Evolutionary conservation across 2,888 invertebrate genomes (phyloP).

Genomic region (Caenorhabditis sp.): DNA sequence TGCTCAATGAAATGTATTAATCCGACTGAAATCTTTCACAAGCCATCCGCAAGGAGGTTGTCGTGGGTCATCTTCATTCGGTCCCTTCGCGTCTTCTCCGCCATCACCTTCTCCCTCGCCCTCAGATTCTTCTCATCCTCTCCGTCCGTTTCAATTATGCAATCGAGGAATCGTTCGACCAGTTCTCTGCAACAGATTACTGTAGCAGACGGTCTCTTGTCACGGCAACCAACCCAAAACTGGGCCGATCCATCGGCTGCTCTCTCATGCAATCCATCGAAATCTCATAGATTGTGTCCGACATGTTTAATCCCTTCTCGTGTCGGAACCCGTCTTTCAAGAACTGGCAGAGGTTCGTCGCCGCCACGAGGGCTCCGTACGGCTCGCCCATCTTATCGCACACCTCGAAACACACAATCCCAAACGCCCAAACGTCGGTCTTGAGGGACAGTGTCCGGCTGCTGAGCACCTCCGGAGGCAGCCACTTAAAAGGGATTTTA

Average conservation of each 20-base stretch:
- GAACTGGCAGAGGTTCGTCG: conserved; percentile 38
- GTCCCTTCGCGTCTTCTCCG: conserved; percentile 21
- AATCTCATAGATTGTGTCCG: conserved; percentile 59
- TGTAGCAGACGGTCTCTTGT: too few species aligned
- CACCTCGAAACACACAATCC: conserved; percentile 60
- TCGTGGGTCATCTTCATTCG: conserved; percentile 18
- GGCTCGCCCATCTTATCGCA: conserved; percentile 56
- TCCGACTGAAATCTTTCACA: background rate
- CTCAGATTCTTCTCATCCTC: conserved; percentile 33
- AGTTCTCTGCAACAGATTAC: conserved; percentile 30
- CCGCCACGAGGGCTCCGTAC: conserved; percentile 45
- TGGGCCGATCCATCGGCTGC: conserved; percentile 60
- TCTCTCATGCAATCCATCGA: conserved; percentile 61
- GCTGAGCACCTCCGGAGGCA: conserved; percentile 65
- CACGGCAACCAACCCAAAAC: too few species aligned
- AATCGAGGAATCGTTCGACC: conserved; percentile 13
- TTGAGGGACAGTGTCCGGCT: conserved; percentile 56
- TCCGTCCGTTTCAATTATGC: conserved; percentile 43
- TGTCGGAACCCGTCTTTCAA: conserved; percentile 58
- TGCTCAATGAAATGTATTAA: conserved; percentile 2
- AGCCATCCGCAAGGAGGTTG: background rate
- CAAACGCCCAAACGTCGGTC: conserved; percentile 68
- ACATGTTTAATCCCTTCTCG: conserved; percentile 45
- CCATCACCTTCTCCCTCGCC: conserved; percentile 27
- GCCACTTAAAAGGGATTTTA: conserved; percentile 67